These are phyloP conservation scores for Gadopsis marmoratus DNA, from an alignment of 2,797 vertebrate species.

Conservation along the genomic window DNA sequence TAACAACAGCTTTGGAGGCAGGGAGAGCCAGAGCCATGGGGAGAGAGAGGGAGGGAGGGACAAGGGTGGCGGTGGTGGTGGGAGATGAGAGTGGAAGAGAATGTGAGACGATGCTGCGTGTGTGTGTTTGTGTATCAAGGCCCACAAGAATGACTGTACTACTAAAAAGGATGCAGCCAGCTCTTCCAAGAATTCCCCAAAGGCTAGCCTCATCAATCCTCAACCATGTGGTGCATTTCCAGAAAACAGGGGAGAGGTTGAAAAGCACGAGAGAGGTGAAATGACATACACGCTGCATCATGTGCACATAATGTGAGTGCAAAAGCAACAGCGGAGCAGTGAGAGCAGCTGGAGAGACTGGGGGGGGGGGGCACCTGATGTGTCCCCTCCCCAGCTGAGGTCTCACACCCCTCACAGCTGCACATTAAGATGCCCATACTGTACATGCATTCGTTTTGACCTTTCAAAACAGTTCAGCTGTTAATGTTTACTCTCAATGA, in stretches of 20 bases:
- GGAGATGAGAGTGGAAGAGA: slow-evolving; percentile 66
- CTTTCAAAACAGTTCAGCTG: slow-evolving; percentile 56
- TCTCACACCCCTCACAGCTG: slow-evolving; percentile 64
- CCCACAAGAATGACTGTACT: slow-evolving; percentile 53
- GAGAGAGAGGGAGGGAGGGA: slow-evolving; percentile 55
- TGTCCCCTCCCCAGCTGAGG: slow-evolving; percentile 58
- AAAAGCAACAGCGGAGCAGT: slow-evolving; percentile 37
- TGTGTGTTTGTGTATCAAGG: slow-evolving; percentile 28
- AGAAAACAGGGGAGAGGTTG: slow-evolving; percentile 36
- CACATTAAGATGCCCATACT: slow-evolving; percentile 59
- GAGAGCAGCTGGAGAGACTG: slow-evolving; percentile 60
- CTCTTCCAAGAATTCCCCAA: slow-evolving; percentile 60
- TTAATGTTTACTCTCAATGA: slow-evolving; percentile 54
- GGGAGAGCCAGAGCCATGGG: slow-evolving; percentile 60
- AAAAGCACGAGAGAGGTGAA: slow-evolving; percentile 31
- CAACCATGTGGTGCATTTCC: slow-evolving; percentile 33
- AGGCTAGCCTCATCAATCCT: slow-evolving; percentile 61
- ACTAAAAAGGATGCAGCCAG: slow-evolving; percentile 59
- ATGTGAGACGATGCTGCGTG: slow-evolving; percentile 57
- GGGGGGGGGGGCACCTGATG: slow-evolving; percentile 48
- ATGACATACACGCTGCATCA: slow-evolving; percentile 38
- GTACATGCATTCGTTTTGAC: slow-evolving; percentile 61
- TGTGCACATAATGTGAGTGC: slow-evolving; percentile 36
- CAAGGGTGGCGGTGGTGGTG: slow-evolving; percentile 57
- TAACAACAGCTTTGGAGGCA: slow-evolving; percentile 81